Conservation (phyloP, 2,888 invertebrate species). For the Nomada lathburiana region DNA sequence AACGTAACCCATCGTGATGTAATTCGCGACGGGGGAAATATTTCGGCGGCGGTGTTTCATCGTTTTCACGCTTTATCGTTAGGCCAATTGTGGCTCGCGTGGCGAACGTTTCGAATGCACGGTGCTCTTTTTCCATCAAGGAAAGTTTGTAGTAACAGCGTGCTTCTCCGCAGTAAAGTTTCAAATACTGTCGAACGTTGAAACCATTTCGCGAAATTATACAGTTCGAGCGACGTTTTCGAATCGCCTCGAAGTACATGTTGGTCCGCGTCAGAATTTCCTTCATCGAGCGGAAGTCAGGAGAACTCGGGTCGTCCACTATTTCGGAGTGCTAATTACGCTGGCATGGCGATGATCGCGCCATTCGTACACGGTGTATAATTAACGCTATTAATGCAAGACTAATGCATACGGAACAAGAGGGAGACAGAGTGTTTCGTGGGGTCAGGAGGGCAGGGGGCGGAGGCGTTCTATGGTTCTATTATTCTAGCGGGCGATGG, state of each 20-base stretch:
- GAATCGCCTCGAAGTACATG: constrained; percentile 1
- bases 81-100: too few species aligned
- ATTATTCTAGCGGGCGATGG: constrained; percentile 58
- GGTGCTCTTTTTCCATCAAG: background rate
- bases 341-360: constrained; percentile 33
- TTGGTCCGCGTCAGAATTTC: constrained; percentile 1
- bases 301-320: constrained; percentile 9
- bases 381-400: constrained; percentile 54
- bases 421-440: background rate
- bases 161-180: background rate
- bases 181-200: background rate
- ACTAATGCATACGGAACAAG: constrained; percentile 37
- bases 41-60: too few species aligned
- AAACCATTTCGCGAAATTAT: background rate
- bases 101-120: too few species aligned
- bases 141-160: background rate
- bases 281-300: background rate
- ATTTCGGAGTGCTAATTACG: constrained; percentile 50
- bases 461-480: constrained; percentile 46
- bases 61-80: too few species aligned
- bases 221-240: background rate
- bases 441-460: background rate
- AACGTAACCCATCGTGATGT: background rate
- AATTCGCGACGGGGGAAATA: too few species aligned
- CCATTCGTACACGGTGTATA: constrained; percentile 48